Evolutionary conservation across 2,797 vertebrate genomes (phyloP).

Genomic region (Falco naumanni): DNA sequence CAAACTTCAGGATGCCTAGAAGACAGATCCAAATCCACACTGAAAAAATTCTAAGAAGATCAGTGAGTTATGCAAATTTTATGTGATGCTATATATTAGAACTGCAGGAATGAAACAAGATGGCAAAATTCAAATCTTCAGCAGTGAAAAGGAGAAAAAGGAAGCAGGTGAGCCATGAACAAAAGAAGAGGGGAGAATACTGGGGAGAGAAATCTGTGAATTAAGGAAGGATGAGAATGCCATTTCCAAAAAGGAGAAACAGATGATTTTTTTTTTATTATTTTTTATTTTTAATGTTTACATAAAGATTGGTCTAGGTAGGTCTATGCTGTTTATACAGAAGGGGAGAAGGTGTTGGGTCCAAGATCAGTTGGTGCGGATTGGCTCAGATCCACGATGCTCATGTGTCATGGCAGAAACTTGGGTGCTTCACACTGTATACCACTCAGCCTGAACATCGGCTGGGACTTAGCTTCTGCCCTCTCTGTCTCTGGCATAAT

Average conservation of each 20-base stretch:
- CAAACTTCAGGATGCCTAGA: not conserved
- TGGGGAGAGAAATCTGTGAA: not conserved
- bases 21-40: not conserved
- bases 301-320: not conserved
- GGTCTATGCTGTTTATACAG: not conserved
- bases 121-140: not conserved
- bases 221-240: not conserved
- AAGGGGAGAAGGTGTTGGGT: not conserved
- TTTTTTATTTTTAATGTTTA: not conserved
- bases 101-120: not conserved
- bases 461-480: not conserved
- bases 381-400: accelerated
- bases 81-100: not conserved
- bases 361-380: accelerated
- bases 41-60: not conserved
- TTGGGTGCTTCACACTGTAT: not conserved
- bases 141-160: not conserved
- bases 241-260: not conserved
- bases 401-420: not conserved
- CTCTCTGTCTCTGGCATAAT: not conserved
- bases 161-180: not conserved
- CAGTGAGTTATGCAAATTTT: not conserved
- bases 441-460: not conserved
- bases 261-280: no score
- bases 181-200: not conserved